phyloP scores from a whole-genome alignment of 1,140 invertebrate species.

The Saccostrea echinata region DNA sequence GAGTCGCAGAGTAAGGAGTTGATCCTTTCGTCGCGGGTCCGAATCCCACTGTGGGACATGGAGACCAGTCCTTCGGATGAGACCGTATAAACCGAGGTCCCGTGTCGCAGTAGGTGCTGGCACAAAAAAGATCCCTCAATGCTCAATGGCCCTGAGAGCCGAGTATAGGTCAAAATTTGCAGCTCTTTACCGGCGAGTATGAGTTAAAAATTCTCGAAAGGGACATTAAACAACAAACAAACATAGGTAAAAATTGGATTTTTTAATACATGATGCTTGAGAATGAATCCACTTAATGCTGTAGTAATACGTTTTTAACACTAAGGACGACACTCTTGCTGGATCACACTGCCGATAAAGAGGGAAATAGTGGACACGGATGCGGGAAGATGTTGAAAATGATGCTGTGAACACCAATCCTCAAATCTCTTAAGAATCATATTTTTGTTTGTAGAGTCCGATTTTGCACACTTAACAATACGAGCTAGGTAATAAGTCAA shows the following conservation, averaged over 20 bases:
- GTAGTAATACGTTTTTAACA: conserved; percentile 45
- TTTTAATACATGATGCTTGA: conserved; percentile 30
- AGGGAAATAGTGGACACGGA: conserved; percentile 24
- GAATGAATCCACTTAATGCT: conserved; percentile 45
- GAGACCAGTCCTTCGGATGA: too few relatives aligned
- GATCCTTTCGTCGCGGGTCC: too few relatives aligned
- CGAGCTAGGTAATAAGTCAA: neutral
- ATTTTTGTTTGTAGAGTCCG: conserved; percentile 27
- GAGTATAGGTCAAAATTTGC: too few relatives aligned
- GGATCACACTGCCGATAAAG: conserved; percentile 2
- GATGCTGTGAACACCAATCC: conserved; percentile 5
- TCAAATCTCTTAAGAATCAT: conserved; percentile 38
- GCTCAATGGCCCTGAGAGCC: too few relatives aligned
- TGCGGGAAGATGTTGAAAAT: conserved; percentile 34
- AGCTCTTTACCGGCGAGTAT: too few relatives aligned
- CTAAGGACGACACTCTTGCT: conserved; percentile 42
- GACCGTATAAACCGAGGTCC: too few relatives aligned
- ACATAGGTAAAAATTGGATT: conserved; percentile 48
- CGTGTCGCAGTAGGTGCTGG: too few relatives aligned
- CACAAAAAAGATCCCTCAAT: too few relatives aligned
- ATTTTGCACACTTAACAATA: neutral
- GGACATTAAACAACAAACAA: too few relatives aligned
- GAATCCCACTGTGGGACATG: too few relatives aligned
- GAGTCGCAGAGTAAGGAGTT: too few relatives aligned
- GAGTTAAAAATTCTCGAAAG: too few relatives aligned